Evolutionary conservation across 2,888 invertebrate genomes (phyloP), one percentile per base, ranked within the genome.

Genomic region (Leucophenga montana): DNA sequence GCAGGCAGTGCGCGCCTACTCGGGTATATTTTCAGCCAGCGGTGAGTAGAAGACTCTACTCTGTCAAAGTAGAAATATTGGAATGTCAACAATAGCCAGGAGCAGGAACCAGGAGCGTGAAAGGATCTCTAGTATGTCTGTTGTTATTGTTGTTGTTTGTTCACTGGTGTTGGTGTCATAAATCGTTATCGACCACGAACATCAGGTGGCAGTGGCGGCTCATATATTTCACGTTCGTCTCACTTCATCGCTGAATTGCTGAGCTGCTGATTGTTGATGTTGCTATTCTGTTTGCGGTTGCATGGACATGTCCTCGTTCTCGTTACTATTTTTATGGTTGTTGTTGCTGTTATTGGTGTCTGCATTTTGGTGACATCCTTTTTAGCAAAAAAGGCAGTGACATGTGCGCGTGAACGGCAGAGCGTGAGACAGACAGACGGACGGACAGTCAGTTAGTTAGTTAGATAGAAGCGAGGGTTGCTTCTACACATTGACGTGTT

Each of bases 131-230:
- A 67, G 65, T 46, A 69, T 59, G 75, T 75, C 77, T 82, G 80
- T 20, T 69, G 65, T 59, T 71, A 68, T 18, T 69, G 69, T n/a
- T 71, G 66, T 13, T 73, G 72, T 33, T 70, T 69, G 59, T 68
- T 65, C 67, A 66, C 64, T 75, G 69, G 67, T 31, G 71, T 66
- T 73, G 84, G 83, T 81, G 78, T 78, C 84, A 82, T 81, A 86
- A 85, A 85, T 85, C 82, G 84, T 83, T 84, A 85, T 85, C 85
- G 83, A 77, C 78, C 84, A 80, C 82, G 77, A 82, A 83, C 85
- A 85, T 85, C 85, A 86, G 85, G 86, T 85, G 85, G 77, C 76
- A 83, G 14, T n/a, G 50, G 33, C 61, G 14, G 13, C 84, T 84
- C 83, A 75, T 31, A 1, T 33, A n/a, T 31, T 66, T 66, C n/a